phyloP scores from a whole-genome alignment of 1,140 invertebrate species.

The Trypoxylus dichotomus region DNA sequence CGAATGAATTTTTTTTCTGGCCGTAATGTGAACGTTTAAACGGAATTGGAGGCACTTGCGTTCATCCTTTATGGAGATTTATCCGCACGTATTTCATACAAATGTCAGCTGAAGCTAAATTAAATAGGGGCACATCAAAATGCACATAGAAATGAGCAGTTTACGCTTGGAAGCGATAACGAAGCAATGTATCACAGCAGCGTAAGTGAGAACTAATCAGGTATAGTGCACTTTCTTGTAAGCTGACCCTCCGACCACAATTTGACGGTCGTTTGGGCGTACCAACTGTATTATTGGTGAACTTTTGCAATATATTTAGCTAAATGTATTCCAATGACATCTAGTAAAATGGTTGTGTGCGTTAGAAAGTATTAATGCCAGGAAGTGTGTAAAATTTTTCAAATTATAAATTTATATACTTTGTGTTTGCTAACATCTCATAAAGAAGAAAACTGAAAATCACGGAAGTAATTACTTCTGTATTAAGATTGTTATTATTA shows the following conservation, averaged over 20 bases:
- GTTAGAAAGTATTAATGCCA: too few species aligned
- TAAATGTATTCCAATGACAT: slow-evolving; percentile 6
- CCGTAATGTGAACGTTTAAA: neutral
- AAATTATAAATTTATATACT: too few species aligned
- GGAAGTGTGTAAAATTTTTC: too few species aligned
- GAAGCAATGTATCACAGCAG: slow-evolving; percentile 16
- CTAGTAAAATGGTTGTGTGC: neutral
- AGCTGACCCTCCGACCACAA: slow-evolving; percentile 19
- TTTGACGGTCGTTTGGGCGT: slow-evolving; percentile 6
- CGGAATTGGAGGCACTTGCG: neutral
- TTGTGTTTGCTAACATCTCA: too few species aligned
- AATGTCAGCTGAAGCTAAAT: slow-evolving; percentile 16
- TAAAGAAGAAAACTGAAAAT: too few species aligned
- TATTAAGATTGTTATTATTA: too few species aligned
- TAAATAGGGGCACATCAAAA: slow-evolving; percentile 32
- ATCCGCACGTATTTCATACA: slow-evolving; percentile 13
- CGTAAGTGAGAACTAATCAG: slow-evolving; percentile 30
- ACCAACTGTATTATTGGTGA: neutral
- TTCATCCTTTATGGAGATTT: neutral
- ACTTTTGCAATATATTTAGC: slow-evolving; percentile 12
- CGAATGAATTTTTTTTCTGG: neutral
- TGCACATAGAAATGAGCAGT: slow-evolving; percentile 36
- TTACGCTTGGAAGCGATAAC: slow-evolving; percentile 20
- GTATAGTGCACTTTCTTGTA: slow-evolving; percentile 30
- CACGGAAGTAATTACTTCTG: too few species aligned